Base-by-base conservation (phyloP, 2,113 vertebrate species). In the Antigone vipio region DNA sequence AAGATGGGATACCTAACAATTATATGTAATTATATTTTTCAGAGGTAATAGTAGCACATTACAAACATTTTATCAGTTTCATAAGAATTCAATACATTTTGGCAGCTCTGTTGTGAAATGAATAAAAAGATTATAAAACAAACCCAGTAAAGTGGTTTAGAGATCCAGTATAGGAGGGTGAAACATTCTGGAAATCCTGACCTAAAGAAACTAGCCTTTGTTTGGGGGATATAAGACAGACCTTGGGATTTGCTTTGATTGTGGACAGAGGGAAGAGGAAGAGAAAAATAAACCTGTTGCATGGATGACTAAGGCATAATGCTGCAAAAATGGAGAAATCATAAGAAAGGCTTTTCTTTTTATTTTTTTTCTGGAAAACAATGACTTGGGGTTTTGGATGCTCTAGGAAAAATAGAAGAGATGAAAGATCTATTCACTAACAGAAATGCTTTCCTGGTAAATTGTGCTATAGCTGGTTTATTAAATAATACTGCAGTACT, bases 381-480 rank as follows among this genome's bases (percentile, higher is more conserved):
- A 49, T 32, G 17, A 92, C 73, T 68, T 72, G 21, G 34, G 52
- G 7, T 53, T 95, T 95, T 93, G 89, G 69, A 63, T 83, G 64
- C 63, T 74, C 64, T 79, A 78, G 44, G 63, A 64, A 96, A 97
- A 97, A 93, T 17, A 59, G 38, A 94, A 91, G 64, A 64, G 58
- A 19, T 56, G 35, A 88, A 34, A 92, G 58, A 18, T 76, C 68
- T 76, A 74, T 93, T 87, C 63, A 68, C 67, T 87, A 95, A 85
- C 38, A 93, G 74, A 92, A 95, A 87, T 42, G 30, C 26, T 87
- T 95, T 96, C 58, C 20, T 80, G 50, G 29, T 92, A 77, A 92
- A 45, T 29, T 56, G 40, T 71, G 35, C 47, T 50, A 24, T 10
- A 92, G 59, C 52, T 90, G 55, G 86, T 95, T 93, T 74, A 88